phyloP scores from a whole-genome alignment of 2,888 invertebrate species.

The Pandemis heparana region DNA sequence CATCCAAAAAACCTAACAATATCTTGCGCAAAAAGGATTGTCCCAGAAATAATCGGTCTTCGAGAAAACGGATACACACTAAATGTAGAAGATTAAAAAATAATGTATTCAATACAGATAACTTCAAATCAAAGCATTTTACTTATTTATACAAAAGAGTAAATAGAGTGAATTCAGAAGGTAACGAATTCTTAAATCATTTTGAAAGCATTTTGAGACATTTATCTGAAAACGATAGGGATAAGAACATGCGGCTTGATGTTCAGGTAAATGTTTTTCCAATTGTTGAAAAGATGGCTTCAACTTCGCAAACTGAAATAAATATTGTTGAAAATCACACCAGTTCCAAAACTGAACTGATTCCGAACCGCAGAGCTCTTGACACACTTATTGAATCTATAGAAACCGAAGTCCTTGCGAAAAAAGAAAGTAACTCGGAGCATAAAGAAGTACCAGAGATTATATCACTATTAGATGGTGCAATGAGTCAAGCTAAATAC shows the following conservation, averaged over 20 bases:
- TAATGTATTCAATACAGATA: conserved; percentile 38
- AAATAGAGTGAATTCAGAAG: conserved; percentile 44
- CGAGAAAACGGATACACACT: conserved; percentile 38
- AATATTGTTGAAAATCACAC: not conserved
- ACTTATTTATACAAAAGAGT: conserved; percentile 54
- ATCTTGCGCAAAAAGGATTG: conserved; percentile 28
- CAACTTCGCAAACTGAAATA: not conserved
- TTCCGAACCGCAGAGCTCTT: conserved; percentile 8
- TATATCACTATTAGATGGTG: conserved; percentile 66
- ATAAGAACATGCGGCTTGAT: conserved; percentile 65
- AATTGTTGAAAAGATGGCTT: conserved; percentile 42
- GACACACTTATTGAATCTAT: conserved; percentile 28
- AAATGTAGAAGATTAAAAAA: conserved; percentile 8
- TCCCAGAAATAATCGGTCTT: conserved; percentile 24
- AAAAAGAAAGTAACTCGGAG: conserved; percentile 22
- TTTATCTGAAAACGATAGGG: conserved; percentile 55
- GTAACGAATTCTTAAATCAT: conserved; percentile 53
- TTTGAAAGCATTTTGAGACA: conserved; percentile 61
- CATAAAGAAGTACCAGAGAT: conserved; percentile 51
- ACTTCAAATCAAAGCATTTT: conserved; percentile 53
- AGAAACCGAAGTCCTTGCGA: conserved; percentile 16
- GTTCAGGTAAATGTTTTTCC: conserved; percentile 66
- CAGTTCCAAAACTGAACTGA: not conserved
- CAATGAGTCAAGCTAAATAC: conserved; percentile 63
- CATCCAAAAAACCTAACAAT: conserved; percentile 37